phyloP scores from a whole-genome alignment of 2,888 invertebrate species.

The Lasius platythorax region DNA sequence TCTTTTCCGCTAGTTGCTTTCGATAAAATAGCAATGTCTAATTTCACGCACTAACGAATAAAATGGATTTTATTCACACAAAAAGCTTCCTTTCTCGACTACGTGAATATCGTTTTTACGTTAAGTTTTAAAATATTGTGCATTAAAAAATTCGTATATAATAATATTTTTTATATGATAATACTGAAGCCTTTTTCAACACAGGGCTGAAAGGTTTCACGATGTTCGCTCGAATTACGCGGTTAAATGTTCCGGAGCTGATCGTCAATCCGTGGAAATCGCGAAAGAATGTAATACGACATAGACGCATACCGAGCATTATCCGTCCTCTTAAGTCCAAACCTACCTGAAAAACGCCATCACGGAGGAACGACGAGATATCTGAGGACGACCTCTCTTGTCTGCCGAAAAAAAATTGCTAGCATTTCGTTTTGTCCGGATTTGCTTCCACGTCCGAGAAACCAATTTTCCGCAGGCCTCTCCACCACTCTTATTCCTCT shows the following conservation, averaged over 20 bases:
- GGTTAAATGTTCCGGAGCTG: slow-evolving; percentile 26
- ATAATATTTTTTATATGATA: not conserved
- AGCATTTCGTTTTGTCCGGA: slow-evolving; percentile 65
- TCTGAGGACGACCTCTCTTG: slow-evolving; percentile 38
- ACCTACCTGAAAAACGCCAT: slow-evolving; percentile 57
- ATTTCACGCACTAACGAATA: slow-evolving; percentile 2
- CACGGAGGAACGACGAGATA: slow-evolving; percentile 55
- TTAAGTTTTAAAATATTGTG: not conserved
- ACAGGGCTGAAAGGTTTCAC: not conserved
- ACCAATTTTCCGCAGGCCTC: slow-evolving; percentile 72
- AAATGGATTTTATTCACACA: not conserved
- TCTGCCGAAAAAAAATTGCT: slow-evolving; percentile 58
- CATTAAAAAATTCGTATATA: not conserved
- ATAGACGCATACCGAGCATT: slow-evolving; percentile 43
- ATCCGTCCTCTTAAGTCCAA: slow-evolving; percentile 45
- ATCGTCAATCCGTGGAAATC: slow-evolving; percentile 32
- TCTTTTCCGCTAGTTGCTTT: slow-evolving; percentile 3
- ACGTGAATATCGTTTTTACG: not conserved
- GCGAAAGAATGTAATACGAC: slow-evolving; percentile 35
- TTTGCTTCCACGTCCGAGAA: slow-evolving; percentile 71
- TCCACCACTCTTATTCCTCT: slow-evolving; percentile 65
- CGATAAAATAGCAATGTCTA: slow-evolving; percentile 22
- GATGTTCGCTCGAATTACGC: slow-evolving; percentile 1
- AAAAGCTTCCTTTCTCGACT: not conserved
- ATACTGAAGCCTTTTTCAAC: not conserved